Percentiles rank a stretch among this genome's conserved stretches.
Evolutionary conservation across 2,888 invertebrate species (phyloP).

Genomic region (Tipula helvola): DNA sequence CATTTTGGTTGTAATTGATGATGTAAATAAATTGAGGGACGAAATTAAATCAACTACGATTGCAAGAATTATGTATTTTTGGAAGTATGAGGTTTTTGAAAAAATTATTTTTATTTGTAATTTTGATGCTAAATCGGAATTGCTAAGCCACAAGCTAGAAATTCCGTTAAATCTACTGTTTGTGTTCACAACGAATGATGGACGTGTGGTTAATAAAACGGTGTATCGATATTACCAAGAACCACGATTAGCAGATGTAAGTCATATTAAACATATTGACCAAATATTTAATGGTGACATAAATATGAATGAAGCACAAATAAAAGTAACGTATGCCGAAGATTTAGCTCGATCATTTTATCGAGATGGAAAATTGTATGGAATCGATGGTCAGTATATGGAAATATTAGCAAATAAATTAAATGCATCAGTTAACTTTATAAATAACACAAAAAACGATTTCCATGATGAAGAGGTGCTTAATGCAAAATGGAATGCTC

Average conservation of each 20-base stretch:
- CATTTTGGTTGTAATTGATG: too few relatives aligned
- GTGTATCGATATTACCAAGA: too few relatives aligned
- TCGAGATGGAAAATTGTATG: too few relatives aligned
- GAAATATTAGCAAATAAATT: too few relatives aligned
- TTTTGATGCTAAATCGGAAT: neutral
- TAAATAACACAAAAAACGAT: neutral
- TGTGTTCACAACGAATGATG: neutral
- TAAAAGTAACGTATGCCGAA: neutral
- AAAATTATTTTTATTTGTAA: too few relatives aligned
- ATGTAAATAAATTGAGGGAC: too few relatives aligned
- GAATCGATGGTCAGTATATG: neutral
- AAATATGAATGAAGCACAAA: neutral
- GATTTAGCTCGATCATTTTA: neutral
- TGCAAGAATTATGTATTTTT: too few relatives aligned
- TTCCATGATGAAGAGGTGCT: neutral
- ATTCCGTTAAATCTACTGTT: neutral
- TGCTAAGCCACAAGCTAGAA: neutral
- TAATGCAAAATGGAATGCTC: neutral
- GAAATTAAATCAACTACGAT: too few relatives aligned
- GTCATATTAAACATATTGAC: neutral
- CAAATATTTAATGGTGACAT: neutral
- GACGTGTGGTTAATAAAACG: neutral
- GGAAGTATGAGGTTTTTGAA: too few relatives aligned
- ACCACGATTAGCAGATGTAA: too few relatives aligned
- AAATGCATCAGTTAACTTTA: too few relatives aligned